phyloP scores from a whole-genome alignment of 2,888 invertebrate species.

The Lysandra bellargus region DNA sequence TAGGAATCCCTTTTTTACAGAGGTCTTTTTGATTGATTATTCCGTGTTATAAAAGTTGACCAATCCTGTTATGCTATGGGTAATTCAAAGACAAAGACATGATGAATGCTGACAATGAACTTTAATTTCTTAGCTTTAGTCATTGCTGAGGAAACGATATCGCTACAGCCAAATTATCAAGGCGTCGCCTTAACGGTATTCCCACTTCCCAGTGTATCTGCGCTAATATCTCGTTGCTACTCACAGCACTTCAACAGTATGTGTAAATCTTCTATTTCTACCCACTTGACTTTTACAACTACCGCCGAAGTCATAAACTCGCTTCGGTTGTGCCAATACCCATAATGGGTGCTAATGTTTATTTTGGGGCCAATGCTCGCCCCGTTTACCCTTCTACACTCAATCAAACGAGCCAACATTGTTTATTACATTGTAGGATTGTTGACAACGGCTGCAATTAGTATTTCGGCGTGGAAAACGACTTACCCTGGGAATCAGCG shows the following conservation, averaged over 20 bases:
- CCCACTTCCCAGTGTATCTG: not conserved
- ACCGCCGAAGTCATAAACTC: constrained; percentile 36
- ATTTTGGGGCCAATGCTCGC: not conserved
- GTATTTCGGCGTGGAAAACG: not conserved
- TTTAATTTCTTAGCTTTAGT: too few relatives aligned
- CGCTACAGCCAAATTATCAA: too few relatives aligned
- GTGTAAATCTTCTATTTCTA: constrained; percentile 67
- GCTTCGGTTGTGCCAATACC: not conserved
- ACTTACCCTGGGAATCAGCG: too few relatives aligned
- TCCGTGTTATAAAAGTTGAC: too few relatives aligned
- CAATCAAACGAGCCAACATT: not conserved
- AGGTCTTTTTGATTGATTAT: too few relatives aligned
- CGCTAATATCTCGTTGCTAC: not conserved
- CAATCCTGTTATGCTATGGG: too few relatives aligned
- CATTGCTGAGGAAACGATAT: too few relatives aligned
- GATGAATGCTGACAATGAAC: too few relatives aligned
- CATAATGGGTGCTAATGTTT: not conserved
- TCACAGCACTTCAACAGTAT: constrained; percentile 46
- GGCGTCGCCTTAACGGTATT: not conserved
- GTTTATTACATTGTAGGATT: not conserved
- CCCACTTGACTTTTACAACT: constrained; percentile 71
- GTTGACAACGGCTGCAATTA: not conserved
- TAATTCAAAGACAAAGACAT: too few relatives aligned
- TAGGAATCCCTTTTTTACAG: too few relatives aligned
- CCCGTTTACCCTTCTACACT: not conserved